Base-by-base conservation (phyloP, 35 echinoderm and acorn worm genomes). In the Stichopus chloronotus region DNA sequence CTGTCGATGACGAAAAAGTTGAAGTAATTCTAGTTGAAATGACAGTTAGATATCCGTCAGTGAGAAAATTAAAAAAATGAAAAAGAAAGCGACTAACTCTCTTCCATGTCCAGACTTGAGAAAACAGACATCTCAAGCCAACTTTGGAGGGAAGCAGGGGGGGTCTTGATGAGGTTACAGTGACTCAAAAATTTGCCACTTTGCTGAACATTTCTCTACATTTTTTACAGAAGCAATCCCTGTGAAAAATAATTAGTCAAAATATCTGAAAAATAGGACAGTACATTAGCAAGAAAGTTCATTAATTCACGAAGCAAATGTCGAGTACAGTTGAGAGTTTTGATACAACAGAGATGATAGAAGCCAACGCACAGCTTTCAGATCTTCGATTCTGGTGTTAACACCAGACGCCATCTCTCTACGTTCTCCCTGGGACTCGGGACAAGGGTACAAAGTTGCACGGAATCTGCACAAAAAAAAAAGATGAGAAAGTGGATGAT, bases 401-500 rank as follows among this genome's bases (percentile, higher is more conserved):
- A 99, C 95, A 13, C 97, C 97, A 23, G 86, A 84, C 25, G 92
- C 92, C 90, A 96, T 94, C 83, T 99, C 97, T n/a, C 92, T 83
- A 3, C 97, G 57, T 58, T 99, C 97, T 16, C 93, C 82, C 55
- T 92, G 92, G 16, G 87, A 93, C 87, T 99, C 97, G 12, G 95
- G 97, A 79, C 97, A 96, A 4, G 97, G 97, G 90, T 96, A 99
- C 79, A 99, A 59, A 7, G 95, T 96, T 13, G 97, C 97, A 56
- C 95, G 95, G 52, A 99, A 99, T 63, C 96, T 98, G 54, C 5
- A 25, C 5, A 76, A 79, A 59, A 83, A 24, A 61, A 83, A 30
- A 83, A 25, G 24, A 23, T 16, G 25, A 83, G 19, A 52, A 22
- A 9, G 9, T 83, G 78, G 61, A 65, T 1, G 30, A 43, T 43